Evolutionary conservation across 2,113 vertebrate genomes (phyloP), one percentile per base, ranked within the genome.

Genomic region (Chaenogobius annularis): DNA sequence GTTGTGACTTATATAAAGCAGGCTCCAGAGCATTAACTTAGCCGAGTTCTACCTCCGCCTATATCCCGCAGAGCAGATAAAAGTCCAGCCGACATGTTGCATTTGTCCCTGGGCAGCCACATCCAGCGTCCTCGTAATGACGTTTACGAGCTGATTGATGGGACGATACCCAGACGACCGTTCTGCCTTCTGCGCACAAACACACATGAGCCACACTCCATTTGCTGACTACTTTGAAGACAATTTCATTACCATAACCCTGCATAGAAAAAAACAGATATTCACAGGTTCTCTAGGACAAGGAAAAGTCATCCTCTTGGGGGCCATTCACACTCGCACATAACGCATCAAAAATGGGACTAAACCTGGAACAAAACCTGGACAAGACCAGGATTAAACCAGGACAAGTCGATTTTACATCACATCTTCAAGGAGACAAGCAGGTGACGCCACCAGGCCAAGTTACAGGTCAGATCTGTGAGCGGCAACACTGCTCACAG

Each of bases 131-230:
- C 74, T 72, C 3, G 58, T 69, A 7, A 59, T 69, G 82, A 90
- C 85, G 70, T 89, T 92, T 90, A 92, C 59, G 83, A 90, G 81
- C 88, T 88, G 88, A 79, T n/a, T 70, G 85, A 88, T 54, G 75
- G 73, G 89, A 91, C 77, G 64, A 77, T 78, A 69, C 35, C 76
- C 87, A 90, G 89, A 69, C 73, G 1, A 68, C 72, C 2, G 11
- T 12, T 70, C 35, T 7, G n/a, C 8, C 52, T 59, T 55, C 14
- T 61, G 58, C 35, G 17, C 35, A 8, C 35, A 63, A 11, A 43
- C 55, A 10, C 19, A 66, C 3, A 44, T 6, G 71, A 62, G 0
- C 17, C 56, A 75, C 17, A 43, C 64, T 66, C n/a, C 43, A 47
- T 66, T 47, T 19, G 43, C 64, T 23, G 20, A 12, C 64, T 23